These are phyloP conservation scores for Tenthredo mesomela DNA, from an alignment of 2,888 invertebrate species.

Conservation along the genomic window DNA sequence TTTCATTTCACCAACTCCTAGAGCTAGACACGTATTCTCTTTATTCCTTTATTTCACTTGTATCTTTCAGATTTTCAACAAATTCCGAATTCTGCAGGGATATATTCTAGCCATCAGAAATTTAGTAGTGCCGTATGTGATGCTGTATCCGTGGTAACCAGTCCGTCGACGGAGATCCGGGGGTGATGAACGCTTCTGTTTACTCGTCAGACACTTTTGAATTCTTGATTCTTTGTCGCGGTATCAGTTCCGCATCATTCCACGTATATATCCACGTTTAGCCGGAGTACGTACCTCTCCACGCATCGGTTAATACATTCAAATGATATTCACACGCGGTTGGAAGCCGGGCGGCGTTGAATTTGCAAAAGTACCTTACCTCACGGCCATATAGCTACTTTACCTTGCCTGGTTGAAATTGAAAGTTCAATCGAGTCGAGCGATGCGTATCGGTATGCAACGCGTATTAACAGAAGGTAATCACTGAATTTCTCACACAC, in stretches of 20 bases:
- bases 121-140: background rate
- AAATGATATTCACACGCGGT: constrained; percentile 69
- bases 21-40: background rate
- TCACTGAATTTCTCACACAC: constrained; percentile 35
- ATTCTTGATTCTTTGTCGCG: constrained; percentile 23
- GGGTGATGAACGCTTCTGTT: constrained; percentile 47
- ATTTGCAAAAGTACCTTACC: constrained; percentile 31
- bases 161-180: background rate
- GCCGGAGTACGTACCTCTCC: background rate
- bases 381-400: background rate
- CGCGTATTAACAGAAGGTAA: constrained; percentile 3
- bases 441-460: constrained; percentile 42
- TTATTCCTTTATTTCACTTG: background rate
- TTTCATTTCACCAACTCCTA: background rate
- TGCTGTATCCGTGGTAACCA: background rate
- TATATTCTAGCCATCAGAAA: background rate
- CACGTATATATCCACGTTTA: background rate
- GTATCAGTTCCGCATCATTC: constrained; percentile 6
- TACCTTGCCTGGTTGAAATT: background rate
- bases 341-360: constrained; percentile 27
- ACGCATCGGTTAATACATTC: constrained; percentile 67
- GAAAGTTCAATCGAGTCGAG: constrained; percentile 40
- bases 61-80: background rate
- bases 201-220: constrained; percentile 42
- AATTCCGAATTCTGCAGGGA: background rate